Evolutionary conservation across 2,113 vertebrate genomes (phyloP), one percentile per base, ranked within the genome.

Genomic region (Erythrocercus mccallii): DNA sequence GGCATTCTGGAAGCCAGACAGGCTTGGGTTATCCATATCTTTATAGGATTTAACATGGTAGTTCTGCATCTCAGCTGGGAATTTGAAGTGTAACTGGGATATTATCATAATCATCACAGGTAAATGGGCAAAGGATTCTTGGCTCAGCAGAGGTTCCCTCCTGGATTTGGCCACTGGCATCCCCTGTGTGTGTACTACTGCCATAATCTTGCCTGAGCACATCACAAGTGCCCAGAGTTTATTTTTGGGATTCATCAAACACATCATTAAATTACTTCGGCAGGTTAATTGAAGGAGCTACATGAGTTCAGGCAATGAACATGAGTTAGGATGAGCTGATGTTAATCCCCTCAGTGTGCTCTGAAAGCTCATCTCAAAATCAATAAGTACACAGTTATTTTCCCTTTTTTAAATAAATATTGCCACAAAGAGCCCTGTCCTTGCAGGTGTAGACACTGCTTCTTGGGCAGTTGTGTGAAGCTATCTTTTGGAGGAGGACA

Each of bases 261-360:
- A 58, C 58, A 87, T 92, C 30, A 64, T 54, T 90, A 85, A 92
- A 95, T 92, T 91, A 61, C 70, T 85, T 77, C 4, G 3, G 48
- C 65, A 72, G 74, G 81, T 96, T 96, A 95, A 95, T 85, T 94
- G 91, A 91, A 91, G 89, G 90, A 91, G 91, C 25, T 89, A 30
- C 65, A 70, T 3, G 16, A 76, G 70, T 65, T 90, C 54, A 80
- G 64, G 62, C 6, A 2, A 23, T 54, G 76, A 53, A 64, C 33
- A 44, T 9, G 33, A 79, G 48, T 73, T 80, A 61, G 66, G 58
- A 92, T 69, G 91, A 94, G 62, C 53, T 69, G 50, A 73, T 79
- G 57, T 38, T 95, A 95, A 95, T 94, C 58, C 62, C 78, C 10
- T 72, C 8, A 7, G 73, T 92, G 73, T 65, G 37, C 37, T 95